These are phyloP conservation scores for Bombus terrestris DNA, from an alignment of 1,140 invertebrate species.

Conservation along the genomic window DNA sequence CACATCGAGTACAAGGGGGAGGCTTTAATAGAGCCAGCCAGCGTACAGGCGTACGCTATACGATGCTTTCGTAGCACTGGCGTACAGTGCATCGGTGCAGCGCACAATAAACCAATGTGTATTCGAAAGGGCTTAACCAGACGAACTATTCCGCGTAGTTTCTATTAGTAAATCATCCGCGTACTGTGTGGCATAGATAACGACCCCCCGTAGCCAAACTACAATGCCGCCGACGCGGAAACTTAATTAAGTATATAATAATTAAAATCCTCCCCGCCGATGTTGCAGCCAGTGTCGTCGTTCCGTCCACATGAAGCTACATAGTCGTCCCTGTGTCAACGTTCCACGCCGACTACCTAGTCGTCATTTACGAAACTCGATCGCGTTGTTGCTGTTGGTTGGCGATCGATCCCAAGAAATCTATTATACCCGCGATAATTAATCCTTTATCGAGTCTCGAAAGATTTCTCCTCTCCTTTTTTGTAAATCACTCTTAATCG, in stretches of 20 bases:
- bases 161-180: constrained; percentile 77
- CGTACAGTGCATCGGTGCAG: constrained; percentile 51
- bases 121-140: constrained; percentile 71
- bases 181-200: constrained; percentile 74
- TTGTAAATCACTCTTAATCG: background rate
- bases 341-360: background rate
- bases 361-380: background rate
- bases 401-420: background rate
- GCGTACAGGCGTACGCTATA: constrained; percentile 7
- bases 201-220: constrained; percentile 52
- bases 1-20: constrained; percentile 30
- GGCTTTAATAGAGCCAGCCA: constrained; percentile 60
- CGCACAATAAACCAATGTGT: constrained; percentile 68
- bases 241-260: constrained; percentile 79
- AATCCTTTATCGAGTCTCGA: background rate
- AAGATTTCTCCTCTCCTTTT: background rate
- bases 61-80: constrained; percentile 46
- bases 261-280: constrained; percentile 71
- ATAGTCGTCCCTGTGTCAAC: background rate
- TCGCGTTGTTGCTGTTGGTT: background rate
- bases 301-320: background rate
- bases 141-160: constrained; percentile 74
- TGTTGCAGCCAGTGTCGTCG: constrained; percentile 9
- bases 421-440: background rate
- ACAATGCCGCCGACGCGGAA: constrained; percentile 72